Evolutionary conservation across 2,888 invertebrate genomes (phyloP).

Genomic region (Tanypteryx hageni): DNA sequence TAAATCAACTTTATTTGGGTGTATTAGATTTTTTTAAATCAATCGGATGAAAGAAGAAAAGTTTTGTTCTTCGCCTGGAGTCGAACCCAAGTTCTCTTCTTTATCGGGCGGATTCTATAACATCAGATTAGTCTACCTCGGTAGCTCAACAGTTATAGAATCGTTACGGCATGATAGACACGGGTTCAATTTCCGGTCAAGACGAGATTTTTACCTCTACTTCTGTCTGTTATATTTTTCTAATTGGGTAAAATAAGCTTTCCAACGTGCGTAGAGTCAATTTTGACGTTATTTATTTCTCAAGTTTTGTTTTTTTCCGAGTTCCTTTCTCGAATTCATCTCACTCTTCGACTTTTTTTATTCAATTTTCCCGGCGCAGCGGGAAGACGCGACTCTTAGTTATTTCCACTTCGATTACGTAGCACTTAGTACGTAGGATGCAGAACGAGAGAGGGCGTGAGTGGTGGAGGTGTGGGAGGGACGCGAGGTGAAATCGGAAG

Average conservation of each 20-base stretch:
- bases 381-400: constrained; percentile 5
- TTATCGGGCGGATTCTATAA: neutral
- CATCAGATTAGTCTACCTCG: neutral
- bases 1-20: no score
- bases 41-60: no score
- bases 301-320: neutral
- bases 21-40: no score
- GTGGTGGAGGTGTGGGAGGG: neutral
- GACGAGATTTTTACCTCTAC: no score
- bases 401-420: neutral
- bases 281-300: neutral
- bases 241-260: neutral
- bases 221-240: no score
- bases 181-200: no score
- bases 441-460: neutral
- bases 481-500: constrained; percentile 4
- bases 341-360: constrained; percentile 11
- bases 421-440: constrained; percentile 8
- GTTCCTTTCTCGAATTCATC: neutral
- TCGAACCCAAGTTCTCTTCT: neutral
- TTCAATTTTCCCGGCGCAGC: neutral
- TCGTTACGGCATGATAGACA: no score
- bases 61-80: neutral
- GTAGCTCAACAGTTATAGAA: neutral
- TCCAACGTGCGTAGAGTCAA: neutral